Percentiles rank a stretch among this genome's conserved stretches.
These are phyloP conservation scores for Sparus aurata DNA, from an alignment of 2,797 vertebrate species.

Conservation along the genomic window DNA sequence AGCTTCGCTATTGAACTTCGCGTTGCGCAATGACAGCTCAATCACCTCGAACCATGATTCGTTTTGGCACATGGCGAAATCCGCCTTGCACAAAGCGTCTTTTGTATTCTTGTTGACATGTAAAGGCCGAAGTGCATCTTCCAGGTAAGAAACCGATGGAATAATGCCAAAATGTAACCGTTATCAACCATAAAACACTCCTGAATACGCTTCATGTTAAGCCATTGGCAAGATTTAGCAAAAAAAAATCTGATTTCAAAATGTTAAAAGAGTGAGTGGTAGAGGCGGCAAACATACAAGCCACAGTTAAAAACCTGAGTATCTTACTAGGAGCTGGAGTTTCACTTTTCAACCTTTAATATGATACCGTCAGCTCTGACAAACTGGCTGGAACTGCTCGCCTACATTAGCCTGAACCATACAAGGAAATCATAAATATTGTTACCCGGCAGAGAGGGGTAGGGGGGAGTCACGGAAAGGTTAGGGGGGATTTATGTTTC, in stretches of 20 bases:
- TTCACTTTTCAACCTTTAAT: slow-evolving; percentile 53
- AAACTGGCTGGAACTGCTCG: not conserved
- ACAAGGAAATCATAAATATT: slow-evolving; percentile 54
- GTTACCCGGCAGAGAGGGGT: not conserved
- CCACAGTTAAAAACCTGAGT: not conserved
- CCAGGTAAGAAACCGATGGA: not conserved
- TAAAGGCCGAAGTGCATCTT: not conserved
- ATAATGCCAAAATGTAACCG: not conserved
- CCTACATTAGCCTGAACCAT: slow-evolving; percentile 15
- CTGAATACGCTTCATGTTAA: not conserved
- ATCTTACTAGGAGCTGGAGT: not conserved
- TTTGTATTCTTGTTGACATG: not conserved
- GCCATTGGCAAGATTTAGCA: not conserved
- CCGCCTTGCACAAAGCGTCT: not conserved
- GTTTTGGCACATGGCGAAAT: not conserved
- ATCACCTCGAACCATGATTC: too few relatives aligned
- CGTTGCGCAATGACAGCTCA: too few relatives aligned
- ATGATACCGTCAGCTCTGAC: slow-evolving; percentile 31
- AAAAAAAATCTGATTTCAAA: not conserved
- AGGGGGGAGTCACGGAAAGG: too few relatives aligned
- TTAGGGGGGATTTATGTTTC: slow-evolving; percentile 23
- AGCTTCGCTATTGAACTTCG: too few relatives aligned
- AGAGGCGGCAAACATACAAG: not conserved
- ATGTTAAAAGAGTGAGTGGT: not conserved
- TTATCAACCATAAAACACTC: not conserved